A percentile compares a stretch with the other conserved stretches of the same genome.
These are phyloP conservation scores for Hydrotaea cyrtoneurina DNA, from an alignment of 2,888 invertebrate species.

Conservation along the genomic window DNA sequence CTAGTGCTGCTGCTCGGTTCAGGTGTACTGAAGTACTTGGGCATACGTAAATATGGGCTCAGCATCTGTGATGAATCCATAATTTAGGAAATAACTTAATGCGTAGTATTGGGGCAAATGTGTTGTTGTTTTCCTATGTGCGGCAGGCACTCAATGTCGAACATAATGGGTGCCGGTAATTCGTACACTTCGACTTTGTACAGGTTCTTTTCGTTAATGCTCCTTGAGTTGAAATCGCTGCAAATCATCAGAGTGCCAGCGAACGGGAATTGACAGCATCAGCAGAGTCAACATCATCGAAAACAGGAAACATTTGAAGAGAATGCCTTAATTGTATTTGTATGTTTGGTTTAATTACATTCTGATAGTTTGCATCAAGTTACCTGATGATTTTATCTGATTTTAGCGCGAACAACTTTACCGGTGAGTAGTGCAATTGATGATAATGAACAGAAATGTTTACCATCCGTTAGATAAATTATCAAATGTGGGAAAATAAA, in stretches of 20 bases:
- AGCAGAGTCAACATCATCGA: not conserved
- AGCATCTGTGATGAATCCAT: conserved; percentile 38
- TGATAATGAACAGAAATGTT: not conserved
- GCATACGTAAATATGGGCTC: conserved; percentile 5
- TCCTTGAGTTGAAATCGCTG: not conserved
- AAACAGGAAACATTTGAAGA: conserved; percentile 14
- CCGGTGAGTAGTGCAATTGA: not conserved
- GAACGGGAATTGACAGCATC: conserved; percentile 17
- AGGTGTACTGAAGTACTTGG: conserved; percentile 1
- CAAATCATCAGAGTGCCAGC: not conserved
- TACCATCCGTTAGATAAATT: not conserved
- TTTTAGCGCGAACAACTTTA: not conserved
- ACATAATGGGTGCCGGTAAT: not conserved
- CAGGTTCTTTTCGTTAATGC: not conserved
- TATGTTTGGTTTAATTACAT: conserved; percentile 35
- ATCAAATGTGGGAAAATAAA: not conserved
- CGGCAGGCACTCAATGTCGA: not conserved
- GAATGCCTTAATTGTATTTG: conserved; percentile 34
- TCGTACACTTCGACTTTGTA: not conserved
- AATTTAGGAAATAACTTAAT: conserved; percentile 65
- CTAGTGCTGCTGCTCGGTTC: not conserved
- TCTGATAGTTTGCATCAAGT: conserved; percentile 25
- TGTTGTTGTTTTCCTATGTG: conserved; percentile 39
- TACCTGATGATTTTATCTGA: conserved; percentile 29
- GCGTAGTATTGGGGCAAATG: conserved; percentile 46